A percentile compares a stretch with the other conserved stretches of the same genome.
Evolutionary conservation across 2,113 vertebrate genomes (phyloP).

Genomic region (Nothoprocta perdicaria): DNA sequence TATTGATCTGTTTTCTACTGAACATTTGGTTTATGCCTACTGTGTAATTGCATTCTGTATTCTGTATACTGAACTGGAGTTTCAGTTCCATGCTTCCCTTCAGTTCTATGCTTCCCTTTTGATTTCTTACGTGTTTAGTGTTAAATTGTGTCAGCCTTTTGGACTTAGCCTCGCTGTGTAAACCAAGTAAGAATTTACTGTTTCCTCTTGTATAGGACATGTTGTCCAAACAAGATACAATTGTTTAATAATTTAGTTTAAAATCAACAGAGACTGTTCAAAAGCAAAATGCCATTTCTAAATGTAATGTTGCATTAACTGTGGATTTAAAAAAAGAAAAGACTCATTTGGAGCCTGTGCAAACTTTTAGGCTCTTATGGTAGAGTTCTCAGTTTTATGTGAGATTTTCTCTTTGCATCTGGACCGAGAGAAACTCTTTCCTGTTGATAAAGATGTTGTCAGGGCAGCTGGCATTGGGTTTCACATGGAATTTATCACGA

Average conservation of each 20-base stretch:
- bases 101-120: background rate
- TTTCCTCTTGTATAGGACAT: background rate
- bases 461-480: slow-evolving; percentile 49
- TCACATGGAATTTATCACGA: slow-evolving; percentile 62
- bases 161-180: background rate
- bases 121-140: background rate
- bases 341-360: background rate
- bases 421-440: background rate
- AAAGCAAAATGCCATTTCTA: background rate
- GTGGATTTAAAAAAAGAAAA: background rate
- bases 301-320: background rate
- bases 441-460: slow-evolving; percentile 41
- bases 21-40: background rate
- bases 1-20: background rate
- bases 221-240: background rate
- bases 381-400: background rate
- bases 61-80: background rate
- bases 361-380: background rate
- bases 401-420: slow-evolving; percentile 16
- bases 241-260: background rate
- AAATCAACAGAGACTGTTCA: background rate
- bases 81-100: background rate
- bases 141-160: background rate
- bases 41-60: background rate
- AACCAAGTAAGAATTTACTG: background rate